These are phyloP conservation scores for Drosophila sucinea DNA, from an alignment of 1,140 invertebrate genomes.

Conservation along the genomic window DNA sequence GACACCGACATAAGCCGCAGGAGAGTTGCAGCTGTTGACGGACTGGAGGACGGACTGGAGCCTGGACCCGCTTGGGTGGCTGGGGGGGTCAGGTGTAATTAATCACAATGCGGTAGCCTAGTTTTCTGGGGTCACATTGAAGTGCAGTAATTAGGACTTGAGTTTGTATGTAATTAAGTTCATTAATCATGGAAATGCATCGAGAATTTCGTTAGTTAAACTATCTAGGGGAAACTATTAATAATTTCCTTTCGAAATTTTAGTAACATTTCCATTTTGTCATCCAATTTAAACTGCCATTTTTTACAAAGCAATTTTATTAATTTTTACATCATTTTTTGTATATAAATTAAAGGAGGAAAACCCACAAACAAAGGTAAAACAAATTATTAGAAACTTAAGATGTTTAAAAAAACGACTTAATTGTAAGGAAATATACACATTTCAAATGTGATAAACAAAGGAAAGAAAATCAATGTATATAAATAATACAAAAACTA, in stretches of 20 bases:
- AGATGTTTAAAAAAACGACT: not conserved
- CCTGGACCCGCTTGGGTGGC: not conserved
- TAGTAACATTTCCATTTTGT: not conserved
- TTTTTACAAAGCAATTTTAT: slow-evolving; percentile 37
- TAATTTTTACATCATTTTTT: not conserved
- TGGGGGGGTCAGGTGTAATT: slow-evolving; percentile 60
- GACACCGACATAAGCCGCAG: slow-evolving; percentile 65
- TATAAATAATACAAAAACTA: slow-evolving; percentile 21
- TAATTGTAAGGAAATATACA: slow-evolving; percentile 35
- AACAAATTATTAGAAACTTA: slow-evolving; percentile 16
- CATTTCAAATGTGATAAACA: slow-evolving; percentile 75
- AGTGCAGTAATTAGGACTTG: slow-evolving; percentile 77
- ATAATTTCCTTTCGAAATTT: slow-evolving; percentile 1
- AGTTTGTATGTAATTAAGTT: slow-evolving; percentile 69
- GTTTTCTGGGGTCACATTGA: slow-evolving; percentile 59
- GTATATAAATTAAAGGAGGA: not conserved
- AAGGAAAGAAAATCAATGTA: slow-evolving; percentile 39
- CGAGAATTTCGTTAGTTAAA: slow-evolving; percentile 5
- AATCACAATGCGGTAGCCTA: slow-evolving; percentile 57
- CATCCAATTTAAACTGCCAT: slow-evolving; percentile 55
- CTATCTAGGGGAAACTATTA: slow-evolving; percentile 12
- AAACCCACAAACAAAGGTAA: slow-evolving; percentile 19
- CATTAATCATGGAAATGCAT: slow-evolving; percentile 56
- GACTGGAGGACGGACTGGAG: slow-evolving; percentile 14
- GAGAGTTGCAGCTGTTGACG: slow-evolving; percentile 23